These are phyloP conservation scores for Ephialtes manifestator DNA, from an alignment of 2,888 invertebrate species.

Conservation along the genomic window DNA sequence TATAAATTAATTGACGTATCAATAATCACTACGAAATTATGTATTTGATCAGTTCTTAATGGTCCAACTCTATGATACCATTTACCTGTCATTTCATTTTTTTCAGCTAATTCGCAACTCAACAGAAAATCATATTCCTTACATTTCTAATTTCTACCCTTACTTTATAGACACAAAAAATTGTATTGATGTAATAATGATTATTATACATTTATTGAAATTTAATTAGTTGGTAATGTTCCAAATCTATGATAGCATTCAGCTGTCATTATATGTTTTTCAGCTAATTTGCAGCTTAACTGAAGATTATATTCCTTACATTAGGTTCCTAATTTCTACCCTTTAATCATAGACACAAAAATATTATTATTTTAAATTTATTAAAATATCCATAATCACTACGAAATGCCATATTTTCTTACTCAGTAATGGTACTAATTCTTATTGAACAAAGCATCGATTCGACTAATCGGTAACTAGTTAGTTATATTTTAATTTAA, in stretches of 20 bases:
- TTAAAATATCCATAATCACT: not conserved
- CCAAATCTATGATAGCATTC: not conserved
- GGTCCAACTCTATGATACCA: not conserved
- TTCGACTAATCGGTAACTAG: no score
- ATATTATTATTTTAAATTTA: not conserved
- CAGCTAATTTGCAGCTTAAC: not conserved
- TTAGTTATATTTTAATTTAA: no score
- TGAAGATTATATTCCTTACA: not conserved
- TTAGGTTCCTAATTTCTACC: no score
- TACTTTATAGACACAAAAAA: not conserved
- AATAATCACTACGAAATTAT: not conserved
- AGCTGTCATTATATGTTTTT: not conserved
- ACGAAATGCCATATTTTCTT: no score
- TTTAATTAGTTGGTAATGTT: not conserved
- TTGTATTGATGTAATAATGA: not conserved
- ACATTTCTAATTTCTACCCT: not conserved
- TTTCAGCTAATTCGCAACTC: not conserved
- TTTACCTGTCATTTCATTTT: not conserved
- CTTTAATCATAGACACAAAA: no score
- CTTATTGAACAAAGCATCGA: no score
- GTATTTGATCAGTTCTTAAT: not conserved
- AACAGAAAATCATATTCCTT: not conserved
- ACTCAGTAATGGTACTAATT: no score
- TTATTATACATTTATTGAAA: not conserved
- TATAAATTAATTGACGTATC: not conserved